Conservation (phyloP, 2,888 invertebrate species). For the Coremacera marginata region DNA sequence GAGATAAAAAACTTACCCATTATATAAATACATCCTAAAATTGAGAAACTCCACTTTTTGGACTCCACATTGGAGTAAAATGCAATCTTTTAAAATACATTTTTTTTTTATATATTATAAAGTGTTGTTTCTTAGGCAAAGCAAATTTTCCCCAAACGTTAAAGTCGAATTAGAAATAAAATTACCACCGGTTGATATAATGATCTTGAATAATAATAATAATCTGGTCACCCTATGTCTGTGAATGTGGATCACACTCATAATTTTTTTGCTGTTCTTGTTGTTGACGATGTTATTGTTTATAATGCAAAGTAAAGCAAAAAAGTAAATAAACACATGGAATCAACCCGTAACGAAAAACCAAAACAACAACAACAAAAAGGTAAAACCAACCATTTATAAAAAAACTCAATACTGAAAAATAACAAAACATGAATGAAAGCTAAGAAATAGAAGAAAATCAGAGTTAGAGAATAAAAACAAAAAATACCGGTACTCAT, state of each 20-base stretch:
- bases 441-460: background rate
- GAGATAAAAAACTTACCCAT: no score
- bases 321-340: slow-evolving; percentile 1
- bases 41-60: no score
- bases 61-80: no score
- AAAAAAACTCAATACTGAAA: background rate
- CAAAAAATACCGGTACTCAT: no score
- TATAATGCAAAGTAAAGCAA: background rate
- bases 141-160: no score
- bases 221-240: slow-evolving; percentile 8
- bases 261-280: background rate
- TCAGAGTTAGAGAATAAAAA: background rate
- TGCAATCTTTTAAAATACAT: no score
- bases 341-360: slow-evolving; percentile 1
- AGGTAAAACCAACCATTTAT: background rate
- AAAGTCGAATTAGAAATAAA: background rate
- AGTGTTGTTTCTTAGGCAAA: no score
- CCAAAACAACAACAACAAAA: background rate
- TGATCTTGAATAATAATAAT: no score
- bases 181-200: background rate
- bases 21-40: no score
- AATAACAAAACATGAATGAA: slow-evolving; percentile 26
- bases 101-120: no score
- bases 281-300: slow-evolving; percentile 18
- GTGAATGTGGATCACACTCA: slow-evolving; percentile 17